Conservation (phyloP, 2,797 vertebrate genomes). For the Taenioides sp. region DNA sequence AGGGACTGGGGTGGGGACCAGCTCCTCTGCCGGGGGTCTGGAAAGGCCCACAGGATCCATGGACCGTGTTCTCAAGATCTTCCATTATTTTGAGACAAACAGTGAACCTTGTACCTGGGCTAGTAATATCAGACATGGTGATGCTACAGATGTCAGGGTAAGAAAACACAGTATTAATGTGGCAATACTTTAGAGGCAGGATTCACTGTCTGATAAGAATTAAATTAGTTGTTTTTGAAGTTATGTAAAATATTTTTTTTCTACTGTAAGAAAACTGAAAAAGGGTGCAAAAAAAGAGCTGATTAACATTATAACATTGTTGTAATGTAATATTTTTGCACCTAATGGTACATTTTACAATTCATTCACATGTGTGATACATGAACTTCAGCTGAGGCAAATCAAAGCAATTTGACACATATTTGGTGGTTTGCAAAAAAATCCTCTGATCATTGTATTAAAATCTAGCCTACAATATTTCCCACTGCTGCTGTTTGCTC, state of each 20-base stretch:
- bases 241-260: too few relatives aligned
- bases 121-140: slow-evolving; percentile 95
- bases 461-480: not conserved
- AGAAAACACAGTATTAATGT: slow-evolving; percentile 39
- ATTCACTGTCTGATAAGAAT: not conserved
- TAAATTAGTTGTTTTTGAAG: too few relatives aligned
- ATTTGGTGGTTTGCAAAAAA: too few relatives aligned
- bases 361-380: not conserved
- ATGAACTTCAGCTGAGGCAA: not conserved
- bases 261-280: too few relatives aligned
- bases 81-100: slow-evolving; percentile 94
- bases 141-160: slow-evolving; percentile 95
- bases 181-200: not conserved
- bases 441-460: too few relatives aligned
- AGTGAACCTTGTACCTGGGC: slow-evolving; percentile 93
- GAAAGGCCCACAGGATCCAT: slow-evolving; percentile 88
- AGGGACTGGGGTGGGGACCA: slow-evolving; percentile 50
- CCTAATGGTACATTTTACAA: not conserved
- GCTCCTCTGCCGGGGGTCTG: slow-evolving; percentile 79
- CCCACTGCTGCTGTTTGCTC: not conserved
- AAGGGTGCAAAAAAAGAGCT: too few relatives aligned
- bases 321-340: too few relatives aligned
- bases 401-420: too few relatives aligned
- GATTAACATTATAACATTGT: too few relatives aligned
- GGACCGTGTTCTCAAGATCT: slow-evolving; percentile 94